phyloP scores from a whole-genome alignment of 2,797 vertebrate species.

The Ciconia nigra region DNA sequence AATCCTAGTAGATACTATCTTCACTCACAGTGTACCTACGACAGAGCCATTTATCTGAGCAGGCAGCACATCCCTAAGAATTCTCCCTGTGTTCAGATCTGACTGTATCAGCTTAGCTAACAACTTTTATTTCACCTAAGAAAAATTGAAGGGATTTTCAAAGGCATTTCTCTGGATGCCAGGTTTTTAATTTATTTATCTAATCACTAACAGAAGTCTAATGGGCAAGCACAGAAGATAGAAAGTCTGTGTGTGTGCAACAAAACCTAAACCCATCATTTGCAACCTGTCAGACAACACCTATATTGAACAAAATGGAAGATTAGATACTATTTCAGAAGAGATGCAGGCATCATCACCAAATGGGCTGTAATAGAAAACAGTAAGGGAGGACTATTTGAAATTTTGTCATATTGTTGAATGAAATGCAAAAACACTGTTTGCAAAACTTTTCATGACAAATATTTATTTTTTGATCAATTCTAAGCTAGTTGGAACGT shows the following conservation, averaged over 20 bases:
- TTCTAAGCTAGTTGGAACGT: neutral
- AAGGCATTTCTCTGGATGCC: neutral
- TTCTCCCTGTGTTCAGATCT: constrained; percentile 23
- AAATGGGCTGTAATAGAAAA: neutral
- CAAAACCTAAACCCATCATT: neutral
- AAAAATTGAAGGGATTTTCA: constrained; percentile 37
- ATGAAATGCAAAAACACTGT: neutral
- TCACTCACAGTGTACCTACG: constrained; percentile 34
- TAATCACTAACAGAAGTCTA: neutral
- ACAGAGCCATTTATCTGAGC: constrained; percentile 56
- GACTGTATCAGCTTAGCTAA: constrained; percentile 45
- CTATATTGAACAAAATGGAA: neutral
- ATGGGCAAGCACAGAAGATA: neutral
- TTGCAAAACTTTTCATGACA: neutral
- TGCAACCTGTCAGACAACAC: neutral
- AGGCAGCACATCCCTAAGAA: constrained; percentile 45
- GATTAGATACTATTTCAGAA: neutral
- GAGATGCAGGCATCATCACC: neutral
- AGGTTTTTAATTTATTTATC: constrained; percentile 39
- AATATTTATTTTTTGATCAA: neutral
- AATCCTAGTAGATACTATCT: constrained; percentile 63
- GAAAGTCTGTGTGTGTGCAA: neutral
- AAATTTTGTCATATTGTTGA: neutral
- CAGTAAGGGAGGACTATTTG: neutral
- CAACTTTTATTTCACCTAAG: constrained; percentile 48